Percentiles rank a stretch among this genome's conserved stretches.
Conservation (phyloP, 1,140 invertebrate genomes). For the Cataglyphis hispanica region DNA sequence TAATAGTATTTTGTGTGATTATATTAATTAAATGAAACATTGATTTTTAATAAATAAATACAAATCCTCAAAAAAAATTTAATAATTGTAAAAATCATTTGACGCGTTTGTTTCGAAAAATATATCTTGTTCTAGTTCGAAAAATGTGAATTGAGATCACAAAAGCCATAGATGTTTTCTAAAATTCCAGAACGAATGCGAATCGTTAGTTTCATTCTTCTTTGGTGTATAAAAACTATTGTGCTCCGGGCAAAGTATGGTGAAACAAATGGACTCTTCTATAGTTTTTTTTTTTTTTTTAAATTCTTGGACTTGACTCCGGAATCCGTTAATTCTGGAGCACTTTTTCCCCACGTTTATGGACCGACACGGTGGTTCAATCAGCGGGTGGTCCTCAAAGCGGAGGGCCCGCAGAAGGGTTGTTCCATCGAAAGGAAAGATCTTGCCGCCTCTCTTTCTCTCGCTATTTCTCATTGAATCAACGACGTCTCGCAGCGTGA, state of each 20-base stretch:
- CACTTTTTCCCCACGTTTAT: constrained; percentile 8
- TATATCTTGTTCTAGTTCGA: neutral
- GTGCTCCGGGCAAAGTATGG: neutral
- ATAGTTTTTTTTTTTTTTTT: neutral
- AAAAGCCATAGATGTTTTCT: neutral
- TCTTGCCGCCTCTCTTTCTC: constrained; percentile 28
- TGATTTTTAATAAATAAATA: no score
- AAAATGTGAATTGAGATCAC: neutral
- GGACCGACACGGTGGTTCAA: constrained; percentile 18
- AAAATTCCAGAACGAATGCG: neutral
- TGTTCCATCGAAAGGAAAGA: constrained; percentile 11
- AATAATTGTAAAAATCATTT: neutral
- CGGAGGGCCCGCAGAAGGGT: constrained; percentile 64
- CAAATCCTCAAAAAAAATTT: neutral
- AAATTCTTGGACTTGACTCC: neutral
- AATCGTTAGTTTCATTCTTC: neutral
- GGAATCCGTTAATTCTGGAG: constrained; percentile 17
- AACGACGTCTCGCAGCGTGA: constrained; percentile 78
- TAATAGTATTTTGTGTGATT: no score
- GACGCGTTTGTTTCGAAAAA: neutral
- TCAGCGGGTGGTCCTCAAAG: constrained; percentile 75
- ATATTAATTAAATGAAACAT: no score
- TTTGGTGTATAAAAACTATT: neutral
- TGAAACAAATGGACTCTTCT: neutral
- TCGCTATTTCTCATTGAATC: constrained; percentile 41